Evolutionary conservation across 1,140 invertebrate species (phyloP).

Genomic region (Holotrichia oblita): DNA sequence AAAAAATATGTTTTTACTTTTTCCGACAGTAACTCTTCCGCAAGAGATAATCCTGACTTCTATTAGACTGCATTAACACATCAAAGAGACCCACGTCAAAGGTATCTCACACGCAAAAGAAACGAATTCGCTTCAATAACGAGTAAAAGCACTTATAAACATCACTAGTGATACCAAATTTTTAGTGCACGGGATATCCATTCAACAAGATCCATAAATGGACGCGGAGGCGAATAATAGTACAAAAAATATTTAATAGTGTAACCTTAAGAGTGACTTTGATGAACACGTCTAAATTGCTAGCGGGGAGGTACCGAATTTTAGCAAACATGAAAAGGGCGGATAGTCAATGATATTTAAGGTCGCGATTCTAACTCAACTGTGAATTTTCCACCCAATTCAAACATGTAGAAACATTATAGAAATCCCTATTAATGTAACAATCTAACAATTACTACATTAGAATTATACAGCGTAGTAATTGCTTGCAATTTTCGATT

Average conservation of each 20-base stretch:
- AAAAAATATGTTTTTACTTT: too few species aligned
- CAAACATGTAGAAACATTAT: too few species aligned
- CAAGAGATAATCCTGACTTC: not conserved
- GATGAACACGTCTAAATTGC: too few species aligned
- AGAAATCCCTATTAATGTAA: too few species aligned
- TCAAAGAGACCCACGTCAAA: not conserved
- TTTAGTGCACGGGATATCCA: too few species aligned
- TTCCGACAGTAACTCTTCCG: not conserved
- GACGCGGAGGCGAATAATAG: too few species aligned
- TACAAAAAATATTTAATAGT: too few species aligned
- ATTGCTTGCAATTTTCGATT: too few species aligned
- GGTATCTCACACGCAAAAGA: not conserved
- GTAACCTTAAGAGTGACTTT: too few species aligned
- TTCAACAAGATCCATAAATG: too few species aligned
- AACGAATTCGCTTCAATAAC: not conserved
- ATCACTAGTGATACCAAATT: not conserved
- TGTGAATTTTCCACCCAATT: not conserved
- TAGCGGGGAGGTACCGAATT: not conserved
- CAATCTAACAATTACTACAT: too few species aligned
- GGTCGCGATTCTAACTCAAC: not conserved
- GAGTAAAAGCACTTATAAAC: not conserved
- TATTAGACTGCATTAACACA: not conserved
- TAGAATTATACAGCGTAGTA: too few species aligned
- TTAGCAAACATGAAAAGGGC: slow-evolving; percentile 11
- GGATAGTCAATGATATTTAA: not conserved